Evolutionary conservation across 2,888 invertebrate species (phyloP).

Genomic region (Cheilosia impressa): DNA sequence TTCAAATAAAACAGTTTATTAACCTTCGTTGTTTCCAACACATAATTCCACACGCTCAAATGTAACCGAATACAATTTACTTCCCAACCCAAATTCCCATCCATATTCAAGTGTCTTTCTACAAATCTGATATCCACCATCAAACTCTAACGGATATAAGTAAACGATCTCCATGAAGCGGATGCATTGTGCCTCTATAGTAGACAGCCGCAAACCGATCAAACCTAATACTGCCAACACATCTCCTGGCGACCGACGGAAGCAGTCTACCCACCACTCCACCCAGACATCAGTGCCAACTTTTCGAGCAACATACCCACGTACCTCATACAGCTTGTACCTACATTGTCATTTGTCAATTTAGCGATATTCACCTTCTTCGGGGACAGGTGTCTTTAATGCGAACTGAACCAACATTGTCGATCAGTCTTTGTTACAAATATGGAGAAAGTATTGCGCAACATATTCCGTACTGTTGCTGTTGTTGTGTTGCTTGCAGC

Average conservation of each 20-base stretch:
- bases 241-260: slow-evolving; percentile 15
- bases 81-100: background rate
- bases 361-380: slow-evolving; percentile 4
- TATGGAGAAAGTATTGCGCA: slow-evolving; percentile 71
- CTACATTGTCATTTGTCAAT: background rate
- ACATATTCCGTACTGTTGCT: slow-evolving; percentile 11
- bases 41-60: background rate
- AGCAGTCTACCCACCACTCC: slow-evolving; percentile 9
- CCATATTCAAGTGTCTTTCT: background rate
- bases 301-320: too few species aligned
- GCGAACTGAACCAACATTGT: slow-evolving; percentile 18
- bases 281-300: slow-evolving; percentile 19
- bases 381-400: slow-evolving; percentile 26
- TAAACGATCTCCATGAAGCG: slow-evolving; percentile 2
- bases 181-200: background rate
- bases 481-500: slow-evolving; percentile 17
- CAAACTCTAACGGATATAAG: background rate
- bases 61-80: background rate
- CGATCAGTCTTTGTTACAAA: slow-evolving; percentile 47
- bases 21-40: background rate
- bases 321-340: background rate
- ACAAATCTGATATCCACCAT: background rate
- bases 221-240: slow-evolving; percentile 14
- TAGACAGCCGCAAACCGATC: slow-evolving; percentile 6
- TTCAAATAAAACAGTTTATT: too few species aligned